Evolutionary conservation across 1,140 invertebrate species (phyloP).

Genomic region (Zaprionus gabonicus): DNA sequence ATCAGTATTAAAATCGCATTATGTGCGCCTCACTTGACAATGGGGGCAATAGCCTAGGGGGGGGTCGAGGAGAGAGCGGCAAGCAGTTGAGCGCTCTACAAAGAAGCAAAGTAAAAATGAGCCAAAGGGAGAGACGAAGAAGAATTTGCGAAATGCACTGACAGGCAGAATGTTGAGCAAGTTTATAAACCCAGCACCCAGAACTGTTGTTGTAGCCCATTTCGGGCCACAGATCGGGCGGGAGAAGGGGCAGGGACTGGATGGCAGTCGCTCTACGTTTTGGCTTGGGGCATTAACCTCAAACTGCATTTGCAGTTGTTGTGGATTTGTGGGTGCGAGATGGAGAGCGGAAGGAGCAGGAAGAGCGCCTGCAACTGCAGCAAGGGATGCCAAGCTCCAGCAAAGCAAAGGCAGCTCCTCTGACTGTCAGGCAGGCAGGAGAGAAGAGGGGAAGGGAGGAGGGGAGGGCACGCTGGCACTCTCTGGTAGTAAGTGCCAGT

Average conservation of each 20-base stretch:
- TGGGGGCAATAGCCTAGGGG: slow-evolving; percentile 30
- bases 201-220: neutral
- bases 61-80: neutral
- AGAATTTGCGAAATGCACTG: slow-evolving; percentile 69
- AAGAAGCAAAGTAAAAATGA: slow-evolving; percentile 25
- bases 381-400: slow-evolving; percentile 8
- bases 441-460: neutral
- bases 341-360: neutral
- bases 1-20: slow-evolving; percentile 82
- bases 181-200: slow-evolving; percentile 67
- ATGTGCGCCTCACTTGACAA: slow-evolving; percentile 76
- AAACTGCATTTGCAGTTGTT: slow-evolving; percentile 68
- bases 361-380: slow-evolving; percentile 35
- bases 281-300: slow-evolving; percentile 75
- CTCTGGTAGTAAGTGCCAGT: slow-evolving; percentile 54
- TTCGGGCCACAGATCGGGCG: neutral
- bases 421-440: neutral
- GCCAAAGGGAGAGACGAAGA: slow-evolving; percentile 1
- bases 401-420: neutral
- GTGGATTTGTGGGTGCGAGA: slow-evolving; percentile 17
- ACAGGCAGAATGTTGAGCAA: slow-evolving; percentile 64
- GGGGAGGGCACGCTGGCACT: neutral
- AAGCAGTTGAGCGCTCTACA: slow-evolving; percentile 39
- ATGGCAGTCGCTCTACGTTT: slow-evolving; percentile 17
- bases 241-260: neutral